phyloP scores from a whole-genome alignment of 2,113 vertebrate genomes.

The Caranx melampygus region DNA sequence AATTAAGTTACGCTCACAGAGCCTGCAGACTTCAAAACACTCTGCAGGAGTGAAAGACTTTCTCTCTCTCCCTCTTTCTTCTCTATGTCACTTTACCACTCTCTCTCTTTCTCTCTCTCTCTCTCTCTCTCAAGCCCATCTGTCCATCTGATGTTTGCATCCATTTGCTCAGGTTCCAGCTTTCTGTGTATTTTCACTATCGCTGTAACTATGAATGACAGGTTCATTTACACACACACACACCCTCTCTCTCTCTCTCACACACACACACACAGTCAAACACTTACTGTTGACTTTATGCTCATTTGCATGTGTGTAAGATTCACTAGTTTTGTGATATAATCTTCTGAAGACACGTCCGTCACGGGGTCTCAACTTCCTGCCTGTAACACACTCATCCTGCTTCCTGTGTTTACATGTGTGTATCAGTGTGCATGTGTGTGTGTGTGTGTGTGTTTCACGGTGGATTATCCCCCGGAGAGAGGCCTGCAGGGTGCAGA shows the following conservation, averaged over 20 bases:
- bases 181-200: conserved; percentile 44
- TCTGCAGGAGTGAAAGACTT: conserved; percentile 7
- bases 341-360: not conserved
- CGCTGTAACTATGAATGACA: conserved; percentile 36
- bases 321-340: not conserved
- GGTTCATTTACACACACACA: not conserved
- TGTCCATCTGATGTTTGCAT: not conserved
- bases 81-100: not conserved
- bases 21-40: not conserved
- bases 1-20: conserved; percentile 46
- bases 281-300: not conserved
- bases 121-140: not conserved
- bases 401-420: conserved; percentile 70
- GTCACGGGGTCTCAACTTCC: conserved; percentile 54
- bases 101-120: not conserved
- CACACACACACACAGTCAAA: too few relatives aligned
- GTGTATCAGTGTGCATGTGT: conserved; percentile 20
- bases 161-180: conserved; percentile 18
- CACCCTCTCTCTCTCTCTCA: too few relatives aligned
- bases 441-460: conserved; percentile 14
- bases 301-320: not conserved
- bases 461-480: conserved; percentile 13
- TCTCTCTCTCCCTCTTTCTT: not conserved
- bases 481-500: conserved; percentile 39
- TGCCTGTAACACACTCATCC: conserved; percentile 49